phyloP scores from a whole-genome alignment of 2,888 invertebrate species.

The Cantharis nigra region DNA sequence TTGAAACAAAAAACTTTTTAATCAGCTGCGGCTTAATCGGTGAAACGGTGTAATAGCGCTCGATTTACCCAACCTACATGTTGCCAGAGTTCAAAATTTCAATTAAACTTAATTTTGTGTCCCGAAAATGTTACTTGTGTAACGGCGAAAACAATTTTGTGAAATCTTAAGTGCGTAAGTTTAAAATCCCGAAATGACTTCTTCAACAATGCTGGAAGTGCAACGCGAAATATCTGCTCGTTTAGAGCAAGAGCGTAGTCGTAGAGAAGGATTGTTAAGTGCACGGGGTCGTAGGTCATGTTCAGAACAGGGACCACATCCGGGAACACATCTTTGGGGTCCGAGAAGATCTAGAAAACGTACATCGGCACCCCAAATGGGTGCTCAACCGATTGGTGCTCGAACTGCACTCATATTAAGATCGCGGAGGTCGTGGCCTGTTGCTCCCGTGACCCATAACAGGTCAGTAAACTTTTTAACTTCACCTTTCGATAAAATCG shows the following conservation, averaged over 20 bases:
- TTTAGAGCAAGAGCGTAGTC: constrained; percentile 45
- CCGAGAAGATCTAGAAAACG: constrained; percentile 68
- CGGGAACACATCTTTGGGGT: constrained; percentile 69
- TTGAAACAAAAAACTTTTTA: not conserved
- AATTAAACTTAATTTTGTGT: not conserved
- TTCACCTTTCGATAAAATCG: not conserved
- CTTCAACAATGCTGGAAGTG: constrained; percentile 51
- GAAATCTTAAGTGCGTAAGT: not conserved
- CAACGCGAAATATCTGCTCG: constrained; percentile 49
- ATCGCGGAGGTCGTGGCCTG: constrained; percentile 76
- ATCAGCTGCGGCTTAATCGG: not conserved
- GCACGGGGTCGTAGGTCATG: constrained; percentile 66
- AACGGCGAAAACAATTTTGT: not conserved
- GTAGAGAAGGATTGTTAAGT: constrained; percentile 60
- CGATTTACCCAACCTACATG: not conserved
- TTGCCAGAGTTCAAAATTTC: not conserved
- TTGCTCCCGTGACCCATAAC: constrained; percentile 67
- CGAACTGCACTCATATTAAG: constrained; percentile 68
- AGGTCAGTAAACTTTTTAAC: constrained; percentile 9
- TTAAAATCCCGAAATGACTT: constrained; percentile 27
- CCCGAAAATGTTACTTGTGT: not conserved
- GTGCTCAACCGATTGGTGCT: constrained; percentile 58
- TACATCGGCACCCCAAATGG: constrained; percentile 75
- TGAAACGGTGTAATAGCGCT: not conserved
- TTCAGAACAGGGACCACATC: constrained; percentile 75